phyloP scores from a whole-genome alignment of 2,888 invertebrate species.

The Ophion costatus region DNA sequence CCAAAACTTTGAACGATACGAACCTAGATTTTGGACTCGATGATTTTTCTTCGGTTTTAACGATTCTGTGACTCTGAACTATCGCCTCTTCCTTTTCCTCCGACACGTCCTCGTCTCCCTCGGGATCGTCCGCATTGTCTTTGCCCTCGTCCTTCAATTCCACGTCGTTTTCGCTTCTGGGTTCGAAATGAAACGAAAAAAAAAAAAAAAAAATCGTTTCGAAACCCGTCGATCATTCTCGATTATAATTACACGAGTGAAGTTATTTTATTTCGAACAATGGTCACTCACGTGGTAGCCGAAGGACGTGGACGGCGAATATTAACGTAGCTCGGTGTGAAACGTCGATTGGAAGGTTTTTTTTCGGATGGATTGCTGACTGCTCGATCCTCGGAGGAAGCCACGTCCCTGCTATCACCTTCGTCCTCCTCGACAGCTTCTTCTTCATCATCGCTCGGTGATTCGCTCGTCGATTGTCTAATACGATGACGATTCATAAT shows the following conservation, averaged over 20 bases:
- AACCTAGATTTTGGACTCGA: slow-evolving; percentile 77
- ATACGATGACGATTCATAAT: not conserved
- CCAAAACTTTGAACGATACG: slow-evolving; percentile 42
- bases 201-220: slow-evolving; percentile 6
- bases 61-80: slow-evolving; percentile 30
- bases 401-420: slow-evolving; percentile 83
- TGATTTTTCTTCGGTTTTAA: slow-evolving; percentile 63
- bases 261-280: not conserved
- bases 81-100: slow-evolving; percentile 46
- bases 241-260: not conserved
- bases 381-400: slow-evolving; percentile 77
- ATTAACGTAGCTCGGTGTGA: slow-evolving; percentile 79
- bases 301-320: slow-evolving; percentile 79
- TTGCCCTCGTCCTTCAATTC: slow-evolving; percentile 69
- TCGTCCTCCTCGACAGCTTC: slow-evolving; percentile 76
- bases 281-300: slow-evolving; percentile 71
- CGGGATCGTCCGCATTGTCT: slow-evolving; percentile 33
- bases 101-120: slow-evolving; percentile 50
- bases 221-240: not conserved
- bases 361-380: slow-evolving; percentile 75
- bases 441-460: slow-evolving; percentile 73
- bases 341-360: slow-evolving; percentile 71
- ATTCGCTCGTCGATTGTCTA: slow-evolving; percentile 71
- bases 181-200: slow-evolving; percentile 30
- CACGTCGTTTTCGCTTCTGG: slow-evolving; percentile 75